Base-by-base conservation (phyloP, 2,888 invertebrate species). In the Gasteruption jaculator region DNA sequence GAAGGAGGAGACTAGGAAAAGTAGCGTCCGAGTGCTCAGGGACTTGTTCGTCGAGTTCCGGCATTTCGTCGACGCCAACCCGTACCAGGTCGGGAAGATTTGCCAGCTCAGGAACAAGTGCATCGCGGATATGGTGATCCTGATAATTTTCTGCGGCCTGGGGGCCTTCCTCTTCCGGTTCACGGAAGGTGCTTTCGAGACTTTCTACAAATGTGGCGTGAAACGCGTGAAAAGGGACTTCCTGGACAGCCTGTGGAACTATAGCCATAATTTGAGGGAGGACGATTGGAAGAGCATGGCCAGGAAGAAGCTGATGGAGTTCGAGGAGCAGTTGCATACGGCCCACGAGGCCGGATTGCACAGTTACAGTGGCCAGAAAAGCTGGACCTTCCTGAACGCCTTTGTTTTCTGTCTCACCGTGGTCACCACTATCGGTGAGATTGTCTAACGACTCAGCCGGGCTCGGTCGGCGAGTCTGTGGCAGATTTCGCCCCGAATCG, bases 261-360 rank as follows among this genome's bases (percentile, higher is more conserved):
- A 82, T 44, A 90, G 89, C 68, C 87, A 88, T 65, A 83, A 84
- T 61, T 73, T 90, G 71, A 78, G 84, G 39, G 91, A 91, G 67
- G 91, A 91, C 35, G 91, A 91, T 61, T 91, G 91, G 91, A 91
- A 91, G 61, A 85, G 86, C 8, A 76, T 86, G 74, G 91, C 91
- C 0, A 76, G 91, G 41, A 80, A 80, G 53, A 85, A 85, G 63
- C 69, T 94, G 38, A 81, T 83, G 63, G 84, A 83, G 49, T 93
- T 93, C 63, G 94, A 94, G 68, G 83, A 87, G 48, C 89, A 91
- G 62, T 72, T 94, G 21, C 86, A 90, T 57, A 78, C 78, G 1
- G 88, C 91, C 0, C 87, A 87, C 59, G 89, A 90, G 63, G 83
- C 88, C 15, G 91, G 91, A 0, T 80, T 91, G 45, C 86, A 83